Evolutionary conservation across 2,113 vertebrate genomes (phyloP).

Genomic region (Phalacrocorax carbo): DNA sequence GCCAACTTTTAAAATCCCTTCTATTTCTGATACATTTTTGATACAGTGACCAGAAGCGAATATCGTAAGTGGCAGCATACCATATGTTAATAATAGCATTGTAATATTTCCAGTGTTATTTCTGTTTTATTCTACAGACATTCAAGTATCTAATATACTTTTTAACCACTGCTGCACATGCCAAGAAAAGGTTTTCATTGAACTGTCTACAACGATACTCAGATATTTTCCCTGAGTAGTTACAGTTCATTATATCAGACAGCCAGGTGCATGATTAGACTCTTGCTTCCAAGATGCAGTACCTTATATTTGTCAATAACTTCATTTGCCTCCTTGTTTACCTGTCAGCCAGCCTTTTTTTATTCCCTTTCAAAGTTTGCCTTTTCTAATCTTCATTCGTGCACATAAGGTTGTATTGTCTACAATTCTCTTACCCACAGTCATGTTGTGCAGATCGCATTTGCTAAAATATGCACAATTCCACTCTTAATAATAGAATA

Average conservation of each 20-base stretch:
- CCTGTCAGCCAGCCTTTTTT: background rate
- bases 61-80: background rate
- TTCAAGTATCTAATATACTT: background rate
- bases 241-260: background rate
- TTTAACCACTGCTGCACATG: background rate
- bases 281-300: constrained; percentile 11
- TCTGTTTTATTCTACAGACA: background rate
- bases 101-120: background rate
- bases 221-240: background rate
- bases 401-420: background rate
- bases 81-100: background rate
- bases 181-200: background rate
- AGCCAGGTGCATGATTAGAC: background rate
- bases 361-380: background rate
- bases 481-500: background rate
- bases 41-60: background rate
- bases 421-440: background rate
- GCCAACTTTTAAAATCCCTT: background rate
- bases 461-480: background rate
- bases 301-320: constrained; percentile 32
- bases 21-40: background rate
- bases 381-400: background rate
- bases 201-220: background rate
- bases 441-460: background rate
- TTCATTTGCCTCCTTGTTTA: constrained; percentile 21